These are phyloP conservation scores for Bradypus variegatus DNA, from an alignment of 2,797 vertebrate genomes.

Conservation along the genomic window DNA sequence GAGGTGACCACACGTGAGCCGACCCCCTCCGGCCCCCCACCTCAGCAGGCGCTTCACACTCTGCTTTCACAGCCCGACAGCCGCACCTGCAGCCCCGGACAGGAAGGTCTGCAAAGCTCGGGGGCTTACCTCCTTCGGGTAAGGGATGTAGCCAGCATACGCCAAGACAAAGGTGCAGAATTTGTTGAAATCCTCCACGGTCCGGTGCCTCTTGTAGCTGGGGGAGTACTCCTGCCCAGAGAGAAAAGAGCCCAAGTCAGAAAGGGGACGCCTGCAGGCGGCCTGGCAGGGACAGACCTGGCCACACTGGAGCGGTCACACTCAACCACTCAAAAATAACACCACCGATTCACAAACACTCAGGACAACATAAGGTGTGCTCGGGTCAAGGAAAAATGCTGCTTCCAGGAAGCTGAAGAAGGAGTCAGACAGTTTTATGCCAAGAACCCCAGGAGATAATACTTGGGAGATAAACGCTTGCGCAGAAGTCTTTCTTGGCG, in stretches of 20 bases:
- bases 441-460: conserved; percentile 12
- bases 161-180: conserved; percentile 98
- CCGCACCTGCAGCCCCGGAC: no score
- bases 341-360: not conserved
- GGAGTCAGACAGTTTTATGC: not conserved
- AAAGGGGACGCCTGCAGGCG: not conserved
- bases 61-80: no score
- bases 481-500: not conserved
- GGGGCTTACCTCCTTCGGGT: conserved; percentile 85
- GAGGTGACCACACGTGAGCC: no score
- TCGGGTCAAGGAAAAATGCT: not conserved
- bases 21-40: no score
- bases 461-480: not conserved
- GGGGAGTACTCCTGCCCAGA: conserved; percentile 71
- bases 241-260: not conserved
- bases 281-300: not conserved
- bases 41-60: no score
- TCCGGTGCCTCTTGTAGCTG: conserved; percentile 81
- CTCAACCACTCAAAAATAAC: not conserved
- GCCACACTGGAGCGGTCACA: not conserved
- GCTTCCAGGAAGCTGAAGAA: not conserved
- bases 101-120: not conserved
- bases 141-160: conserved; percentile 98
- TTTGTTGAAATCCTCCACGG: conserved; percentile 98
- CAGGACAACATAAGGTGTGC: not conserved